These are phyloP conservation scores for Troides aeacus DNA, from an alignment of 2,888 invertebrate species.

Conservation along the genomic window DNA sequence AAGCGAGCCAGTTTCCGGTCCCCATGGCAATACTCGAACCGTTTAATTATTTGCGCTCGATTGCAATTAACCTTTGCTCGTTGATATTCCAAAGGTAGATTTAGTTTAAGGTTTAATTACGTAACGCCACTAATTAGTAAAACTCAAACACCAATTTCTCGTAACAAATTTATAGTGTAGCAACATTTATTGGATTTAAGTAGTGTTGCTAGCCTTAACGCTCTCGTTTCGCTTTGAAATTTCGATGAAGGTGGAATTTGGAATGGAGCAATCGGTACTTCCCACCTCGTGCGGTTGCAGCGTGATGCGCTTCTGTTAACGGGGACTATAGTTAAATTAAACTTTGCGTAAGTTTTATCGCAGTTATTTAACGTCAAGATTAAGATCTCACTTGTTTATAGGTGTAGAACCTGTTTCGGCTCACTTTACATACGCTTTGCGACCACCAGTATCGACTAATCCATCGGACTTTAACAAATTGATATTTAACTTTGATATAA, in stretches of 20 bases:
- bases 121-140: slow-evolving; percentile 16
- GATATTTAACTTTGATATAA: slow-evolving; percentile 24
- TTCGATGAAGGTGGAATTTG: background rate
- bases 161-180: slow-evolving; percentile 20
- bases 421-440: slow-evolving; percentile 13
- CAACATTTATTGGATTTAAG: slow-evolving; percentile 28
- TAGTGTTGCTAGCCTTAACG: slow-evolving; percentile 63
- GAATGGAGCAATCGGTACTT: no score
- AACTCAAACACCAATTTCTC: slow-evolving; percentile 22
- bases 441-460: slow-evolving; percentile 22
- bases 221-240: slow-evolving; percentile 41
- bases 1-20: background rate
- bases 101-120: background rate
- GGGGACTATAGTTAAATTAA: background rate
- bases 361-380: slow-evolving; percentile 43
- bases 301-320: no score
- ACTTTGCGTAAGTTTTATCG: slow-evolving; percentile 30
- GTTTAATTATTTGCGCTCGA: no score
- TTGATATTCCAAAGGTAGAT: slow-evolving; percentile 8
- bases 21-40: background rate
- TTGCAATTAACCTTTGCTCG: no score
- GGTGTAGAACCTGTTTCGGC: slow-evolving; percentile 38
- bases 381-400: slow-evolving; percentile 75
- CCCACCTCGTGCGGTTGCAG: no score
- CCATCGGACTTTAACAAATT: slow-evolving; percentile 21